Conservation (phyloP, 1,140 invertebrate species). For the Zaprionus gabonicus region DNA sequence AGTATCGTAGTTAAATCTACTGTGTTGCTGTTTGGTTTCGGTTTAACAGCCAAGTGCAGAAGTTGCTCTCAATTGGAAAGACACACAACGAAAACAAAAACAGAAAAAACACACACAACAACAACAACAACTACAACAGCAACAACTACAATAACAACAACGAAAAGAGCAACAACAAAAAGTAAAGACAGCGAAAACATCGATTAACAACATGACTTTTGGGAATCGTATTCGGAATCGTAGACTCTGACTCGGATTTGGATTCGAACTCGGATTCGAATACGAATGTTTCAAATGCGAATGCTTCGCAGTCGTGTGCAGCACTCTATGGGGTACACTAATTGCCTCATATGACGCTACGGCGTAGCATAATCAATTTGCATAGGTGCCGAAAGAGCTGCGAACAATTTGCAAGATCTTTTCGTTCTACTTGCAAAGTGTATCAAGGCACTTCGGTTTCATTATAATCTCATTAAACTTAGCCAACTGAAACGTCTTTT, state of each 20-base stretch:
- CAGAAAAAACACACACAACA: not conserved
- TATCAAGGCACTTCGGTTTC: conserved; percentile 13
- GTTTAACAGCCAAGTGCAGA: conserved; percentile 48
- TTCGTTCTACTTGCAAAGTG: conserved; percentile 10
- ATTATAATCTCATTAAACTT: conserved; percentile 8
- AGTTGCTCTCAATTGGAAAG: conserved; percentile 80
- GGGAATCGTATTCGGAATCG: conserved; percentile 2
- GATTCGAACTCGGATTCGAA: not conserved
- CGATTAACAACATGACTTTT: conserved; percentile 29
- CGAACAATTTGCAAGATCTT: conserved; percentile 13
- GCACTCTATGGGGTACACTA: conserved; percentile 5
- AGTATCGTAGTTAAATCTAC: conserved; percentile 54
- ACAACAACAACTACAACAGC: not conserved
- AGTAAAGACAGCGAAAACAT: conserved; percentile 5
- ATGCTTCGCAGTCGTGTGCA: not conserved
- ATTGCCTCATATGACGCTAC: not conserved
- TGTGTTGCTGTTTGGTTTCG: conserved; percentile 44
- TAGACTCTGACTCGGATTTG: not conserved
- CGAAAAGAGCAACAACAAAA: not conserved
- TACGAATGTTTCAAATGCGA: not conserved
- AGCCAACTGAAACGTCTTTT: not conserved
- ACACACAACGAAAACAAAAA: conserved; percentile 56
- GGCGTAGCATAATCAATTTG: conserved; percentile 15
- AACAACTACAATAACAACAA: too few relatives aligned
- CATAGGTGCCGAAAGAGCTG: not conserved